phyloP scores from a whole-genome alignment of 2,888 invertebrate genomes.

The Tiliacea citrago region DNA sequence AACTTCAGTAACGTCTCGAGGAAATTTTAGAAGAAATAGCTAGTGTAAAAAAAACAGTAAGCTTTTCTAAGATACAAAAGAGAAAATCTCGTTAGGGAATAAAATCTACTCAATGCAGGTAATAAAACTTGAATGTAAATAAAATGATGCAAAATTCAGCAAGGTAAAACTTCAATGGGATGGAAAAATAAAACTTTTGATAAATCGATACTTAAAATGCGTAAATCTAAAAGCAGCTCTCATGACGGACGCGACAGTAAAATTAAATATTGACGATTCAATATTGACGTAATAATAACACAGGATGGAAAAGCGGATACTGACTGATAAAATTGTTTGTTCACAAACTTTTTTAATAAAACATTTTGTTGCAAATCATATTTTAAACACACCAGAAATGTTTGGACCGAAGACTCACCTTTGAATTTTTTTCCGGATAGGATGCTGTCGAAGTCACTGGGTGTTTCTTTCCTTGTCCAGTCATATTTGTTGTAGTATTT shows the following conservation, averaged over 20 bases:
- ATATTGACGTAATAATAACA: conserved; percentile 71
- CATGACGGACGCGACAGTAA: conserved; percentile 53
- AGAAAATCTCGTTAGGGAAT: neutral
- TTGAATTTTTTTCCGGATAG: conserved; percentile 86
- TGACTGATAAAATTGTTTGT: conserved; percentile 69
- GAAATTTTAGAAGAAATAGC: neutral
- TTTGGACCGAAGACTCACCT: conserved; percentile 73
- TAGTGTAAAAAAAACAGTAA: neutral
- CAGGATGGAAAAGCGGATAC: conserved; percentile 68
- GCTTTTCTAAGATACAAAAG: neutral
- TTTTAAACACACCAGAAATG: neutral
- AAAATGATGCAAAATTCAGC: neutral
- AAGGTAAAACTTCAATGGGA: neutral
- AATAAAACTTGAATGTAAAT: neutral
- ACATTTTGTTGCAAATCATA: conserved; percentile 50
- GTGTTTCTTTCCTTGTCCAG: conserved; percentile 90
- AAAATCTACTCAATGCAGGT: neutral
- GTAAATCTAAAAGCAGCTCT: conserved; percentile 36
- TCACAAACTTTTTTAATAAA: conserved; percentile 63
- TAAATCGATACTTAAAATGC: conserved; percentile 11
- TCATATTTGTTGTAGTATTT: conserved; percentile 92
- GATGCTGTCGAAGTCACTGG: conserved; percentile 85
- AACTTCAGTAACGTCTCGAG: neutral
- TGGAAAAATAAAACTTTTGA: conserved; percentile 1
- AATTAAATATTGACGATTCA: conserved; percentile 72